Evolutionary conservation across 2,113 vertebrate genomes (phyloP).

Genomic region (Seriola rivoliana): DNA sequence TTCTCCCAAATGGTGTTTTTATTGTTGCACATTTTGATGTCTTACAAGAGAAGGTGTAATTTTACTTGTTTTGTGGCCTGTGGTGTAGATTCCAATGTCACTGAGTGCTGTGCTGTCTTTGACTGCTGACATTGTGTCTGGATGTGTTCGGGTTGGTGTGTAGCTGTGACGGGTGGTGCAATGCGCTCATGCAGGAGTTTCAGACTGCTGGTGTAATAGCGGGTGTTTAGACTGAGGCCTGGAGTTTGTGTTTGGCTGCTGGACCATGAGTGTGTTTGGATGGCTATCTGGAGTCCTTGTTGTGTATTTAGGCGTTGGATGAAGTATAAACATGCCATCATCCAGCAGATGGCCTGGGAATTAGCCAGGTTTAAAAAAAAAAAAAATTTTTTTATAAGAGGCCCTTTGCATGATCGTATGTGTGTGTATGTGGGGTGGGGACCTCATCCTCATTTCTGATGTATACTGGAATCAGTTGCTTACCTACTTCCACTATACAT

Average conservation of each 20-base stretch:
- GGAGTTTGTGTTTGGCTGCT: constrained; percentile 61
- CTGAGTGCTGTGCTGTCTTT: not conserved
- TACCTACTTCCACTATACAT: constrained; percentile 6
- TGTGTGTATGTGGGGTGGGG: constrained; percentile 21
- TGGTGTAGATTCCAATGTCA: not conserved
- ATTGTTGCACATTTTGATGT: not conserved
- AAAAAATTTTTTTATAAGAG: constrained; percentile 6
- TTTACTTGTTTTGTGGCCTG: constrained; percentile 32
- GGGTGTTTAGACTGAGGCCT: constrained; percentile 60
- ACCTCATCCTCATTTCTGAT: constrained; percentile 5
- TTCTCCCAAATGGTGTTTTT: constrained; percentile 13
- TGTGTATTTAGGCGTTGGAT: constrained; percentile 77
- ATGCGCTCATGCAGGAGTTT: not conserved
- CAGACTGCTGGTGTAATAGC: constrained; percentile 21
- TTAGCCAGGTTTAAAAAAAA: constrained; percentile 19
- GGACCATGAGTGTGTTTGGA: constrained; percentile 63
- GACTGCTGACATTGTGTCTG: constrained; percentile 1
- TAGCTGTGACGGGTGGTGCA: not conserved
- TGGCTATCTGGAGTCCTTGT: constrained; percentile 56
- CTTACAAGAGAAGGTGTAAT: constrained; percentile 5
- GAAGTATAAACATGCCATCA: constrained; percentile 74
- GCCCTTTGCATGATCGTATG: constrained; percentile 3
- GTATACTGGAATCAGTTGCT: not conserved
- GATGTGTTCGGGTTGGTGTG: not conserved
- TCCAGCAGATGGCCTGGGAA: constrained; percentile 63